Conservation (phyloP, 2,797 vertebrate species). For the Clamator glandarius region DNA sequence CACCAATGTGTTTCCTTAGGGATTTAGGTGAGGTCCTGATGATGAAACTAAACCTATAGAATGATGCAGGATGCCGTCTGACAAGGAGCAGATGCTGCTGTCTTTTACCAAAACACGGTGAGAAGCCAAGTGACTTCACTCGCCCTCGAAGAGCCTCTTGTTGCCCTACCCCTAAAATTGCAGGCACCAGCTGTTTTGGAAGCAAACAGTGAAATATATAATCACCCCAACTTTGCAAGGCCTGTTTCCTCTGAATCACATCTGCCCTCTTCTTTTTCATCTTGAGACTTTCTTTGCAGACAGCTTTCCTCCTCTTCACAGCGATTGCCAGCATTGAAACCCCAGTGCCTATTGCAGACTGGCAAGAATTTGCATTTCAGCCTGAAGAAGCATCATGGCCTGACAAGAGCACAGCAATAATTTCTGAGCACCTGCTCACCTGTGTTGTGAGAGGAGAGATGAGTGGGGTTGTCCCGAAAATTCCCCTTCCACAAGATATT, state of each 20-base stretch:
- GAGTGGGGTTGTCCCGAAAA: not conserved
- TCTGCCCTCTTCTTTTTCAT: not conserved
- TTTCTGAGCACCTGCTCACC: not conserved
- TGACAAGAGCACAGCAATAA: not conserved
- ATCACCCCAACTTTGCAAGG: not conserved
- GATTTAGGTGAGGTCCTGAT: not conserved
- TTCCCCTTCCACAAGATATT: not conserved
- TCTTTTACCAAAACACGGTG: not conserved
- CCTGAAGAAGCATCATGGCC: not conserved
- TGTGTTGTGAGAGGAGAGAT: rapidly evolving
- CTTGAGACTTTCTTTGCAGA: not conserved
- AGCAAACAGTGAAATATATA: not conserved
- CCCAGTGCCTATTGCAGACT: not conserved
- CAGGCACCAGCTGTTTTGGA: not conserved
- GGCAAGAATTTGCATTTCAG: not conserved
- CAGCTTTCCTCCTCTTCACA: not conserved
- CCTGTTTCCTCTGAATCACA: not conserved
- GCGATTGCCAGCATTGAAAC: not conserved
- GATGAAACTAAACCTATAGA: not conserved
- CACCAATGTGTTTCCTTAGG: not conserved
- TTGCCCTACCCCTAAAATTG: not conserved
- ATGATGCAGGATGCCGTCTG: not conserved
- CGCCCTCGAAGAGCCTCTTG: rapidly evolving
- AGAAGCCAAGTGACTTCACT: not conserved
- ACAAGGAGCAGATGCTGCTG: not conserved